Evolutionary conservation across 2,888 invertebrate genomes (phyloP).

Genomic region (Junonia oenone): DNA sequence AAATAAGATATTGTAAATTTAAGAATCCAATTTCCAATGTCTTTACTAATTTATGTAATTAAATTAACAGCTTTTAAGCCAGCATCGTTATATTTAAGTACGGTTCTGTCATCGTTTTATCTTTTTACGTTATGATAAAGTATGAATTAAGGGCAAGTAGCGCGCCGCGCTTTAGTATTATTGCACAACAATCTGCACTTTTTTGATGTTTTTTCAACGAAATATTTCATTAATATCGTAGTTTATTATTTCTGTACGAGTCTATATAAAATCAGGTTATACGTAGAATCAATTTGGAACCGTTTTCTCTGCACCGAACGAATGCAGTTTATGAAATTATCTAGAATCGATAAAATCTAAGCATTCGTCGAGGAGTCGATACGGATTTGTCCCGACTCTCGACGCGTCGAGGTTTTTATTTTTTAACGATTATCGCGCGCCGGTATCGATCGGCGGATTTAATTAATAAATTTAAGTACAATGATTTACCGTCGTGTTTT

Average conservation of each 20-base stretch:
- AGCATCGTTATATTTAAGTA: conserved; percentile 62
- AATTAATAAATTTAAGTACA: conserved; percentile 79
- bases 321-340: conserved; percentile 71
- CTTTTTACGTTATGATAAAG: conserved; percentile 37
- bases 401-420: conserved; percentile 60
- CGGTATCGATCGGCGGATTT: conserved; percentile 70
- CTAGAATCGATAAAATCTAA: conserved; percentile 53
- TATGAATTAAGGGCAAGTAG: conserved; percentile 67
- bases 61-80: conserved; percentile 62
- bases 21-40: conserved; percentile 59
- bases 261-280: conserved; percentile 74
- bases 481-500: conserved; percentile 63
- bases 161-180: conserved; percentile 39
- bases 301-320: conserved; percentile 66
- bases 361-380: conserved; percentile 60
- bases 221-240: conserved; percentile 68
- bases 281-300: conserved; percentile 73
- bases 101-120: conserved; percentile 52
- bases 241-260: conserved; percentile 69
- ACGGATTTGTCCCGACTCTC: conserved; percentile 75
- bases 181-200: conserved; percentile 61
- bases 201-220: conserved; percentile 77
- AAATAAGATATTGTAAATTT: conserved; percentile 26
- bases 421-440: conserved; percentile 65
- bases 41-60: conserved; percentile 43